phyloP scores from a whole-genome alignment of 2,888 invertebrate species.

The Sphaerophoria rueppellii region DNA sequence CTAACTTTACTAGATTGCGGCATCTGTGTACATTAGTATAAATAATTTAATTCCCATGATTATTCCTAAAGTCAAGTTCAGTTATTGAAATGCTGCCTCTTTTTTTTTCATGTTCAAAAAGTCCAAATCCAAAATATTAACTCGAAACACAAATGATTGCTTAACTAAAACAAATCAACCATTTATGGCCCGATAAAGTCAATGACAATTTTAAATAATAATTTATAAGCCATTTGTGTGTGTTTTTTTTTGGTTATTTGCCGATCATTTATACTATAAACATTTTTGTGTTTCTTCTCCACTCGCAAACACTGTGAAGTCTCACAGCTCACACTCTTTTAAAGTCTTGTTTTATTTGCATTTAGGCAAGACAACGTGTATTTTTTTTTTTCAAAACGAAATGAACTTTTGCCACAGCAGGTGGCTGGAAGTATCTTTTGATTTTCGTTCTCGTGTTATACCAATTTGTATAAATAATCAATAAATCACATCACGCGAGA shows the following conservation, averaged over 20 bases:
- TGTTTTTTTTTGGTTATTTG: not conserved
- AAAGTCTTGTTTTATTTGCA: slow-evolving; percentile 22
- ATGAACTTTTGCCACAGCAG: slow-evolving; percentile 58
- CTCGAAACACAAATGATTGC: not conserved
- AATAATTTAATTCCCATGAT: too few species aligned
- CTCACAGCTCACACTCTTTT: not conserved
- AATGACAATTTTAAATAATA: slow-evolving; percentile 55
- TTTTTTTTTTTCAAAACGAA: not conserved
- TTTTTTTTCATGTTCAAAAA: slow-evolving; percentile 8
- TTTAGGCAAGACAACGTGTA: slow-evolving; percentile 41
- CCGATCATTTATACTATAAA: not conserved
- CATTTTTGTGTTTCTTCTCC: not conserved
- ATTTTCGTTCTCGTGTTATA: slow-evolving; percentile 19
- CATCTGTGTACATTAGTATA: too few species aligned
- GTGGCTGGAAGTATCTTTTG: slow-evolving; percentile 43
- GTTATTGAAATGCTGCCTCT: not conserved
- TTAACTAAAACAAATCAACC: slow-evolving; percentile 37
- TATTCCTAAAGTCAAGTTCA: slow-evolving; percentile 2
- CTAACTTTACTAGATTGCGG: too few species aligned
- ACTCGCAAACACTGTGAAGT: slow-evolving; percentile 2
- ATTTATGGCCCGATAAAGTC: slow-evolving; percentile 50
- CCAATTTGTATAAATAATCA: slow-evolving; percentile 67
- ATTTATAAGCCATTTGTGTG: slow-evolving; percentile 22
- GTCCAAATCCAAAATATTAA: not conserved
- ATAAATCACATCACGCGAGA: slow-evolving; percentile 54